Base-by-base conservation (phyloP, 2,797 vertebrate genomes). In the Sebastes hubbsi region DNA sequence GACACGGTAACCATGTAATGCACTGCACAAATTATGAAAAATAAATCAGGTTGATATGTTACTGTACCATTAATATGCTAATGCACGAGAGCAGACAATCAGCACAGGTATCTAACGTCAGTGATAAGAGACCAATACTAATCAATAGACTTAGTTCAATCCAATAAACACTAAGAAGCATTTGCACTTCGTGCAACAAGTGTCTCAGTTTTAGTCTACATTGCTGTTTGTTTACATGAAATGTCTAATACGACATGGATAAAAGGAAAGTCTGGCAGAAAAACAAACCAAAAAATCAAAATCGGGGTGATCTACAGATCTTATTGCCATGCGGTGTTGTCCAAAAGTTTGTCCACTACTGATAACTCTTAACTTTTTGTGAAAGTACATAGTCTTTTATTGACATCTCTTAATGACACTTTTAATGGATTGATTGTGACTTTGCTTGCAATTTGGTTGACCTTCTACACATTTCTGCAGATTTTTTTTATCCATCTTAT, bases 1-100 rank as follows among this genome's bases (percentile, higher is more conserved):
- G 34, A 20, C 56, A 65, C n/a, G 3, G 49, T 63, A 52, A 61
- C 32, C 0, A 11, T 70, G 70, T 36, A 62, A 73, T 25, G 24
- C 74, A 72, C 75, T 18, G 77, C 72, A 81, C 52, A 63, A 49
- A 77, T 29, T 12, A 34, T 60, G 32, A 54, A 83, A 74, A 63
- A 18, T 13, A 79, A 55, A 81, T 52, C 49, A 42, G 72, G 27
- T 52, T 66, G 76, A 89, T 88, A 79, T 89, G 86, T 88, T 38
- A 56, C 59, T 61, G 86, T 68, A 79, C 55, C 60, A 32, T 2
- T 27, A 5, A 83, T 71, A 82, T 30, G 72, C 81, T 62, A 58
- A 63, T 13, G 62, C 62, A 77, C 77, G 54, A 18, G 65, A 86
- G 73, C 84, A 72, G 61, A 74, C 32, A 20, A 63, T 74, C 56